Conservation (phyloP, 2,888 invertebrate species). For the Drosophila parthenogenetica region DNA sequence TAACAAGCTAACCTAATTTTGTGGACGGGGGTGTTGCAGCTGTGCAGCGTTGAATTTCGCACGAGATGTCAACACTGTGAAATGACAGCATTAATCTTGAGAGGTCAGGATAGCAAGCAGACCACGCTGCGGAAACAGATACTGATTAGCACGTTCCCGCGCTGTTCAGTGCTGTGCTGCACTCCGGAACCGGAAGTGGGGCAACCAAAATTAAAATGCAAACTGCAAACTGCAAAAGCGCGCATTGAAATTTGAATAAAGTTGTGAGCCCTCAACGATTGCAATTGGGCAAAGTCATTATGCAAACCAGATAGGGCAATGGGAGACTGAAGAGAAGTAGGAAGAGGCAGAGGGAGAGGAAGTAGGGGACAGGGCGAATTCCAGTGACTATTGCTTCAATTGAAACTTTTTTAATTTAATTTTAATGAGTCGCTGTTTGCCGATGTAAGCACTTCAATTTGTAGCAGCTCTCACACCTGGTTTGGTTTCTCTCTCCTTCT, state of each 20-base stretch:
- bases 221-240: slow-evolving; percentile 51
- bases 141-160: slow-evolving; percentile 53
- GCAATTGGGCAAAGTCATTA: slow-evolving; percentile 60
- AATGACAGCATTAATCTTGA: slow-evolving; percentile 54
- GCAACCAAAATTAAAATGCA: slow-evolving; percentile 62
- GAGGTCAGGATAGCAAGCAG: slow-evolving; percentile 35
- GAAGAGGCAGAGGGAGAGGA: slow-evolving; percentile 1
- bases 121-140: slow-evolving; percentile 44
- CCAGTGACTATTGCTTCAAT: slow-evolving; percentile 42
- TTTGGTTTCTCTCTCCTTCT: not conserved
- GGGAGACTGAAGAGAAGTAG: not conserved
- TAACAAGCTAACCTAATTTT: slow-evolving; percentile 36
- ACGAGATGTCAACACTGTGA: slow-evolving; percentile 51
- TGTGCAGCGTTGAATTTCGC: slow-evolving; percentile 42
- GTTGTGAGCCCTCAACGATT: slow-evolving; percentile 39
- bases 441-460: slow-evolving; percentile 59
- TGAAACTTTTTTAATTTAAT: slow-evolving; percentile 60
- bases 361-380: not conserved
- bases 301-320: slow-evolving; percentile 47
- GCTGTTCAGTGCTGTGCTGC: not conserved
- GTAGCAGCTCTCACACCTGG: slow-evolving; percentile 8
- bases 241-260: slow-evolving; percentile 50
- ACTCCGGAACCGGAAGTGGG: slow-evolving; percentile 44
- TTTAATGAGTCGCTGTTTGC: slow-evolving; percentile 62
- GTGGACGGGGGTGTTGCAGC: slow-evolving; percentile 35